Evolutionary conservation across 2,888 invertebrate genomes (phyloP).

Genomic region (Plemyria rubiginata): DNA sequence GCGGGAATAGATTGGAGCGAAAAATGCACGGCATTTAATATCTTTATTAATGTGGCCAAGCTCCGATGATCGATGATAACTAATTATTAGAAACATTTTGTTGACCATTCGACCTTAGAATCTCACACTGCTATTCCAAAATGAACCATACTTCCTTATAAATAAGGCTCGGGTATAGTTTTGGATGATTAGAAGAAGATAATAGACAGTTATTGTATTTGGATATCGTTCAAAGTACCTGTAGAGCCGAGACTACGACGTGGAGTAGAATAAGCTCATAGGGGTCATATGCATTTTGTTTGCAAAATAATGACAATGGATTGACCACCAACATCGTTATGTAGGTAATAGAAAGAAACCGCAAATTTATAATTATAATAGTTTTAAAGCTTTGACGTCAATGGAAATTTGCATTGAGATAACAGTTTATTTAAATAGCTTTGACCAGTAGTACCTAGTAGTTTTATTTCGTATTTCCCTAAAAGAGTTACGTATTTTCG

Average conservation of each 20-base stretch:
- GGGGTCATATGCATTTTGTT: too few relatives aligned
- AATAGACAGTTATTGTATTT: slow-evolving; percentile 79
- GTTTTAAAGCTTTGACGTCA: slow-evolving; percentile 11
- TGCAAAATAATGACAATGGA: slow-evolving; percentile 38
- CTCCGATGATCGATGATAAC: slow-evolving; percentile 80
- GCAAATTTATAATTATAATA: neutral
- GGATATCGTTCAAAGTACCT: slow-evolving; percentile 68
- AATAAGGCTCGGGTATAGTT: slow-evolving; percentile 32
- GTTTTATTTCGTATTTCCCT: slow-evolving; percentile 14
- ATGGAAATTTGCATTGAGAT: slow-evolving; percentile 16
- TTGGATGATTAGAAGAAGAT: slow-evolving; percentile 63
- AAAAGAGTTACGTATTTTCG: neutral
- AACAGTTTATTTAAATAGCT: neutral
- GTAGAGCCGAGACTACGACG: slow-evolving; percentile 52
- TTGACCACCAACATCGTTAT: slow-evolving; percentile 12
- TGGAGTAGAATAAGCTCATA: slow-evolving; percentile 50
- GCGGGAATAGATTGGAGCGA: slow-evolving; percentile 8
- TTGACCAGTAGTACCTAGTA: slow-evolving; percentile 7
- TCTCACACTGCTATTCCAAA: slow-evolving; percentile 34
- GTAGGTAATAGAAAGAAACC: slow-evolving; percentile 22
- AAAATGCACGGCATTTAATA: slow-evolving; percentile 72
- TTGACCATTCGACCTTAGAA: slow-evolving; percentile 68
- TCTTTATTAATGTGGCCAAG: slow-evolving; percentile 79
- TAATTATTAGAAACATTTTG: slow-evolving; percentile 82
- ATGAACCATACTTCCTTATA: slow-evolving; percentile 23